A percentile compares a stretch with the other conserved stretches of the same genome.
phyloP scores from a whole-genome alignment of 2,113 vertebrate species.

The Lepisosteus oculatus region DNA sequence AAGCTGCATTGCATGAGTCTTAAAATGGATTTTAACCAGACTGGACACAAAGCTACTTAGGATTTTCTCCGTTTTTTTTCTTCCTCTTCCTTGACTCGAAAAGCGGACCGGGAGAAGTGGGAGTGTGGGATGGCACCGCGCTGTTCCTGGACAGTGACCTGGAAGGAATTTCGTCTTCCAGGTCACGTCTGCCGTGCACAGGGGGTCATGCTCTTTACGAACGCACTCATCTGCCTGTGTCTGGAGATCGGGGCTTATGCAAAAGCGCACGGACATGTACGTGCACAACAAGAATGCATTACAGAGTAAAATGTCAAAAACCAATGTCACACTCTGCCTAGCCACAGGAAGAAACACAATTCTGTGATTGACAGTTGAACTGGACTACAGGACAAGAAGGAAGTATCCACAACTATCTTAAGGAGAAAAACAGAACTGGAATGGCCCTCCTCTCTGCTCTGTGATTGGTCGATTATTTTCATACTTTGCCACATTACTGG shows the following conservation, averaged over 20 bases:
- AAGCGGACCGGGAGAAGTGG: conserved; percentile 8
- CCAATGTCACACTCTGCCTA: no score
- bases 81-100: background rate
- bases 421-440: no score
- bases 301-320: no score
- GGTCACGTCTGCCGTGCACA: conserved; percentile 24
- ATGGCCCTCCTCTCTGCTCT: no score
- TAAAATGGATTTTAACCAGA: background rate
- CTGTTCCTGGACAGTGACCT: conserved; percentile 33
- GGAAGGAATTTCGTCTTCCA: conserved; percentile 36
- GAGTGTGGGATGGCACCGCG: background rate
- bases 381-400: no score
- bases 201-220: conserved; percentile 27
- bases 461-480: no score
- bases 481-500: no score
- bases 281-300: no score
- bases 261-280: no score
- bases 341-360: no score
- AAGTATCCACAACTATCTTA: no score
- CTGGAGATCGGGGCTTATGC: conserved; percentile 13
- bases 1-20: background rate
- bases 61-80: background rate
- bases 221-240: background rate
- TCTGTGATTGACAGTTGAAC: no score
- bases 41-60: background rate